Conservation (phyloP, 2,113 vertebrate species). For the Grammomys surdaster region DNA sequence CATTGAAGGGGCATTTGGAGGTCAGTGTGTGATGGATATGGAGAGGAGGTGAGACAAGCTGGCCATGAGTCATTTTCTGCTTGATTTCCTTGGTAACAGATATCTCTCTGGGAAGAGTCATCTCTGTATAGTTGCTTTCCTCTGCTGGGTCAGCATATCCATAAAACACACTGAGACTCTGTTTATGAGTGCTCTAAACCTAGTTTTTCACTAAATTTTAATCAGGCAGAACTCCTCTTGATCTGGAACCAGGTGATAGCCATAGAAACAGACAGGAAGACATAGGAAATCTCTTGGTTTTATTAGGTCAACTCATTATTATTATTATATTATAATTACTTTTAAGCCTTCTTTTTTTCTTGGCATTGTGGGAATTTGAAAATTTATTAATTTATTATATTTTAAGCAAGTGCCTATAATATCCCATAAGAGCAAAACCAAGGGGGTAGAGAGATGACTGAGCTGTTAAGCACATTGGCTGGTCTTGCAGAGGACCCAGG, state of each 20-base stretch:
- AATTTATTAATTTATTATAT: not conserved
- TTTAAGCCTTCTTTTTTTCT: not conserved
- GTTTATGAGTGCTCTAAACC: not conserved
- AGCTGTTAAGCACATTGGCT: not conserved
- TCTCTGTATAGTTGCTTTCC: not conserved
- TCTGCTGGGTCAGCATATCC: not conserved
- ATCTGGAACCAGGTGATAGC: not conserved
- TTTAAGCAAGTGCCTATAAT: not conserved
- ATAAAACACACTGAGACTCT: not conserved
- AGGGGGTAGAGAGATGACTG: not conserved
- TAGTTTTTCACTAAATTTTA: constrained; percentile 4
- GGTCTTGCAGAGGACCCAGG: not conserved
- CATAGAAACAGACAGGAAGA: not conserved
- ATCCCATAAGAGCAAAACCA: not conserved
- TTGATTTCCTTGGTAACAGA: constrained; percentile 45
- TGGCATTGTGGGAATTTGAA: not conserved
- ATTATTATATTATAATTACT: too few species aligned
- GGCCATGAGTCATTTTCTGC: constrained; percentile 8
- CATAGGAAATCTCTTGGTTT: not conserved
- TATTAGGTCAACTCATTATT: not conserved
- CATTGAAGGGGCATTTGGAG: not conserved
- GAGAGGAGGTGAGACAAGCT: not conserved
- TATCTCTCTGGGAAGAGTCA: constrained; percentile 39
- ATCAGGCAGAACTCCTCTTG: not conserved
- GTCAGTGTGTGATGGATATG: not conserved